Base-by-base conservation (phyloP, 2,888 invertebrate genomes). In the Eupelmus urozonus region DNA sequence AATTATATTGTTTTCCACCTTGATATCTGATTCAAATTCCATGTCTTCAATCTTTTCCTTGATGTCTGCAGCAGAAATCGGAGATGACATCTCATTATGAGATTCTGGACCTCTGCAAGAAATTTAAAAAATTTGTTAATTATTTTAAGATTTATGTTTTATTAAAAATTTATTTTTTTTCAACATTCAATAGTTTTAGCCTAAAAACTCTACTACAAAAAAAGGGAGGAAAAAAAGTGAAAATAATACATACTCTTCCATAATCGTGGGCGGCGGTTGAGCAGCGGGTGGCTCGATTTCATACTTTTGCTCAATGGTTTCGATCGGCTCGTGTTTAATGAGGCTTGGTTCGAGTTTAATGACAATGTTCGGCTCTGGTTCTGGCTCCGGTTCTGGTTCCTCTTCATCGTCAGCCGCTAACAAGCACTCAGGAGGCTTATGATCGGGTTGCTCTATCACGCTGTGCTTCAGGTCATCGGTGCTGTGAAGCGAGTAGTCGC, bases 21-120 rank as follows among this genome's bases (percentile, higher is more conserved):
- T 88, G 2, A 88, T 83, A 3, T 87, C 86, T 1, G 70, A 16
- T 0, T 88, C 85, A 60, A 87, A 88, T 27, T 88, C 88, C 42
- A 88, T 82, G 11, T 89, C 88, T 29, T 89, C 89, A 1, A 87
- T 82, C 81, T 90, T 89, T 62, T 88, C 85, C 69, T 89, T 89
- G 13, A 89, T 86, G 29, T 88, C 88, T 16, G 84, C 81, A 7
- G 84, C 81, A 11, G 82, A 81, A 27, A 86, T 76, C 45, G 86
- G 77, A 3, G 81, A 78, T 0, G 85, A 78, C 67, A 85, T 86
- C 2, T 76, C 82, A 66, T 81, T 82, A 20, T 83, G 79, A 34
- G 82, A 83, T 13, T 80, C 76, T 4, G 88, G 85, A 72, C 84
- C 87, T 57, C 87, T 88, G 45, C n/a, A n/a, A n/a, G n/a, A n/a